These are phyloP conservation scores for Stichopus horrens DNA, from an alignment of 53 echinoderm and acorn worm species.

Conservation along the genomic window DNA sequence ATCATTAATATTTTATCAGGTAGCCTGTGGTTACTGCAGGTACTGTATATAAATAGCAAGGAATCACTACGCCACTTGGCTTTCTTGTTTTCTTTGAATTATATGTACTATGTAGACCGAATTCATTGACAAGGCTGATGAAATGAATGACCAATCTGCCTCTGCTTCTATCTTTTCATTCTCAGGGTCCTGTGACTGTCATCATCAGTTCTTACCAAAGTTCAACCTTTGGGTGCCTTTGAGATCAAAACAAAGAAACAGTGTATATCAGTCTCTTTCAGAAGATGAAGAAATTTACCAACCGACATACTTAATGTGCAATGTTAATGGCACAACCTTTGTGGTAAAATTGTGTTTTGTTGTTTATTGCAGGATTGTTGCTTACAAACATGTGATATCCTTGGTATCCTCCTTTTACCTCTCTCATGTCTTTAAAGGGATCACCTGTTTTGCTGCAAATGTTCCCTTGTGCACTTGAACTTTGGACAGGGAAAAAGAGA, in stretches of 20 bases:
- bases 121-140: not conserved
- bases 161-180: not conserved
- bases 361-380: slow-evolving; percentile 1
- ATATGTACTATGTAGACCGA: not conserved
- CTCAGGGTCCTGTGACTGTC: slow-evolving; percentile 17
- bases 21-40: not conserved
- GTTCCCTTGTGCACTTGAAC: no score
- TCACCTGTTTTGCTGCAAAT: not conserved
- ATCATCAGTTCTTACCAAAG: slow-evolving; percentile 52
- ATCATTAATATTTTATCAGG: not conserved
- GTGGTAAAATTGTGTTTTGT: slow-evolving; percentile 10
- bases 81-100: no score
- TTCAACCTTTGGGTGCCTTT: slow-evolving; percentile 51
- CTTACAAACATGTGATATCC: not conserved
- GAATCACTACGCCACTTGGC: no score
- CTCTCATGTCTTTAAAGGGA: no score
- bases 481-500: no score
- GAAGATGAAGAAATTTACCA: slow-evolving; percentile 28
- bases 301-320: slow-evolving; percentile 28
- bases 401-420: not conserved
- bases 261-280: slow-evolving; percentile 43
- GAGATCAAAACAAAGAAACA: slow-evolving; percentile 48
- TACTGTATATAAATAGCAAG: no score
- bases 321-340: slow-evolving; percentile 37
- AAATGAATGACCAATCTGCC: not conserved